Evolutionary conservation across 2,113 vertebrate genomes (phyloP).

Genomic region (Semicossyphus pulcher): DNA sequence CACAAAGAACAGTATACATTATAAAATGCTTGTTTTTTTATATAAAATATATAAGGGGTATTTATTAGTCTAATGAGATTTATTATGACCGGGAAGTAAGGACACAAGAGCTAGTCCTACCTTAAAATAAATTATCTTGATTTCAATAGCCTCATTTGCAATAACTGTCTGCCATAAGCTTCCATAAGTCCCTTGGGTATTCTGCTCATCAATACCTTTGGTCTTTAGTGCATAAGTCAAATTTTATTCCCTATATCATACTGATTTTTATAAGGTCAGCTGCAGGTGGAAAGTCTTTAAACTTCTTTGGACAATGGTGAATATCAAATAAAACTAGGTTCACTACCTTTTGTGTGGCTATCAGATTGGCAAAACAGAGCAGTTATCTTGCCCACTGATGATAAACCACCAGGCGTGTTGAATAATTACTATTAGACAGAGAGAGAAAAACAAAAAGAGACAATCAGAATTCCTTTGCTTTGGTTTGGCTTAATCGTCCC

Average conservation of each 20-base stretch:
- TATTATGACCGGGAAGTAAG: conserved; percentile 10
- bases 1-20: conserved; percentile 50
- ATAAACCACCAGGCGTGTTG: conserved; percentile 30
- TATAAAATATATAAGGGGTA: conserved; percentile 45
- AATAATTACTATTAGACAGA: conserved; percentile 48
- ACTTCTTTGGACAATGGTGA: conserved; percentile 56
- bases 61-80: conserved; percentile 14
- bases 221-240: conserved; percentile 36
- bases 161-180: background rate
- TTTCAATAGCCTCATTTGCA: conserved; percentile 26
- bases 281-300: conserved; percentile 27
- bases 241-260: conserved; percentile 14
- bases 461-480: conserved; percentile 76
- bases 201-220: conserved; percentile 25
- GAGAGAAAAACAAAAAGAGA: conserved; percentile 55
- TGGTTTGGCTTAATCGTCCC: conserved; percentile 62
- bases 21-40: conserved; percentile 66
- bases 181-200: background rate
- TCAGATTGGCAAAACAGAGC: conserved; percentile 35
- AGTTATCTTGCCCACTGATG: conserved; percentile 22
- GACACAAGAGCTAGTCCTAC: background rate
- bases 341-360: conserved; percentile 49
- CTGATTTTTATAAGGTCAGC: conserved; percentile 19
- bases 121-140: conserved; percentile 32
- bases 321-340: conserved; percentile 35